Percentiles rank a stretch among this genome's conserved stretches.
Evolutionary conservation across 2,113 vertebrate species (phyloP).

Genomic region (Heterotilapia buettikoferi): DNA sequence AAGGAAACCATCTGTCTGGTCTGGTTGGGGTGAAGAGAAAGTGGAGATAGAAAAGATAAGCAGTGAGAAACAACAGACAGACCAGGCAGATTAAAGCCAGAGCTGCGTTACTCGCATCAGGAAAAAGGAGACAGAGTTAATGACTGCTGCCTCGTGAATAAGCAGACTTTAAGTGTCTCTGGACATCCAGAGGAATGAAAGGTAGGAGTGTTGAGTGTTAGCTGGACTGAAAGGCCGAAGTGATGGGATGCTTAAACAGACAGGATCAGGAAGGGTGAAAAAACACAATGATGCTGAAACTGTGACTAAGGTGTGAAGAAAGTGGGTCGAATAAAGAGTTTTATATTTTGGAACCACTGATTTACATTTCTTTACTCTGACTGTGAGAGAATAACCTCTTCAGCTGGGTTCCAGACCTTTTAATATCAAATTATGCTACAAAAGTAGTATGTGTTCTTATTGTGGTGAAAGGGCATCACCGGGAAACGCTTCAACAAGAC

Average conservation of each 20-base stretch:
- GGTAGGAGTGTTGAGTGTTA: background rate
- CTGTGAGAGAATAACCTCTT: background rate
- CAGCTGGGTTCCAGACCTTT: background rate
- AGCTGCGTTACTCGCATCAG: background rate
- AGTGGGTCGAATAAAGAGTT: background rate
- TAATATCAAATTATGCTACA: background rate
- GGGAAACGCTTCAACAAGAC: background rate
- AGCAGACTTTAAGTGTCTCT: background rate
- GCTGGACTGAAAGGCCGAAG: accelerated
- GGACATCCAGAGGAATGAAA: background rate
- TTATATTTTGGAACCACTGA: background rate
- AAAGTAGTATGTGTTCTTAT: background rate
- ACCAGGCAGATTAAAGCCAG: background rate
- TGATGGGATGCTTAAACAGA: background rate
- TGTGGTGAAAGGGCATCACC: conserved; percentile 4
- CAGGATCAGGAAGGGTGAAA: background rate
- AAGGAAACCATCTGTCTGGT: background rate
- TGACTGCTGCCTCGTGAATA: background rate
- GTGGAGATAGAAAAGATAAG: background rate
- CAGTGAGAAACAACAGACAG: background rate
- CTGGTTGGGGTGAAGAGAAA: background rate
- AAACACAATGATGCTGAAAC: background rate
- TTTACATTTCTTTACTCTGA: background rate
- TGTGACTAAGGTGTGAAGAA: background rate
- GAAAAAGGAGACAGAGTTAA: background rate